Percentiles rank a stretch among this genome's conserved stretches.
These are phyloP conservation scores for Melopsittacus undulatus DNA, from an alignment of 2,797 vertebrate species.

Conservation along the genomic window DNA sequence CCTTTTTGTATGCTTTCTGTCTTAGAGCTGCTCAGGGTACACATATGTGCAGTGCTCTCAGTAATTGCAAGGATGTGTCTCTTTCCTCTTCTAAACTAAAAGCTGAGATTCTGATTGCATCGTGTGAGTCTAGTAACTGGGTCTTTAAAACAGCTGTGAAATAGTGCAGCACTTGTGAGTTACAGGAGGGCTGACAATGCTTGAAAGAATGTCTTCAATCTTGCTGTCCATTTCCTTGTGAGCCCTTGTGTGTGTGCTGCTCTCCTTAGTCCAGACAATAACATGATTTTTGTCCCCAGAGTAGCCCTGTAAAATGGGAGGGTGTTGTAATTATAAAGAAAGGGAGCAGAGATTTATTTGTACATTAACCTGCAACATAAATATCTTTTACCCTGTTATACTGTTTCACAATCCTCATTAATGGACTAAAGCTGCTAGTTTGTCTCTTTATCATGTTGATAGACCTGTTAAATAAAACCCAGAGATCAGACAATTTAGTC, in stretches of 20 bases:
- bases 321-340: slow-evolving; percentile 9
- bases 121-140: not conserved
- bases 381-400: slow-evolving; percentile 51
- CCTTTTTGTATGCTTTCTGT: not conserved
- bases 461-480: slow-evolving; percentile 76
- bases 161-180: not conserved
- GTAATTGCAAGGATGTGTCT: not conserved
- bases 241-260: not conserved
- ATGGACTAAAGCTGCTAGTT: slow-evolving; percentile 62
- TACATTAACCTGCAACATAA: slow-evolving; percentile 62
- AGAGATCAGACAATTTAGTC: slow-evolving; percentile 71
- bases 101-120: not conserved
- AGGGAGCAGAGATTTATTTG: slow-evolving; percentile 63
- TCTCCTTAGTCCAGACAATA: not conserved
- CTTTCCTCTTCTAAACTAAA: not conserved
- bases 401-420: slow-evolving; percentile 54
- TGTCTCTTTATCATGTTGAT: slow-evolving; percentile 76
- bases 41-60: not conserved
- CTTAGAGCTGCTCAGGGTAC: not conserved
- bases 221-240: not conserved
- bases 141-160: not conserved
- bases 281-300: not conserved
- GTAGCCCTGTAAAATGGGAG: not conserved
- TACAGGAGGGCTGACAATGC: not conserved
- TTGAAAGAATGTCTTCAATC: not conserved